Evolutionary conservation across 1,140 invertebrate species (phyloP), one percentile per base, ranked within the genome.

Genomic region (Littorina saxatilis): DNA sequence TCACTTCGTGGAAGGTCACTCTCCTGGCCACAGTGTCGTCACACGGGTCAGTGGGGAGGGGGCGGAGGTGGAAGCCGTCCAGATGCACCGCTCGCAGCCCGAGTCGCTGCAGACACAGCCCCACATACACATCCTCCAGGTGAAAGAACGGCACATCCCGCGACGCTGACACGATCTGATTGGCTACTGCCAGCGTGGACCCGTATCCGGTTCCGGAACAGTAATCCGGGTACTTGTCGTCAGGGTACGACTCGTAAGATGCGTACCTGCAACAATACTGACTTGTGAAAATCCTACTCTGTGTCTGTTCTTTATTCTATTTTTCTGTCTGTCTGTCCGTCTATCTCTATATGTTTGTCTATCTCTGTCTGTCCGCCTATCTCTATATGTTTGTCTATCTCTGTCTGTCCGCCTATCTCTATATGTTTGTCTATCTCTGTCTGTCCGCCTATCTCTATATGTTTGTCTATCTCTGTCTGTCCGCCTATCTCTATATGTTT

Each of bases 61-160:
- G 11, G 27, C 17, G n/a, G 74, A 84, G 80, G 32, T 20, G 52
- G 32, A 87, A 86, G 7, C 84, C 87, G 15, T 75, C 23, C 23
- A 87, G 47, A 39, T 84, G 82, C 3, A 84, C 29, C 0, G 87
- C 81, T 23, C 50, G 47, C 4, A 88, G 61, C 7, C 79, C 78
- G 1, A 88, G 73, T 76, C 81, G 73, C 50, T 80, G 68, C 15
- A 87, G 74, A 43, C 87, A 88, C 29, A 90, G 70, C 23, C 88
- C 88, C 15, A 92, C 82, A 82, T 92, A 93, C 15, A 92, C 91
- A 84, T 93, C 92, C 80, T 93, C 92, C 70, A 93, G 84, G 83
- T 89, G 88, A 66, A 93, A 90, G 70, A 90, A 90, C 0, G 91
- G 91, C 13, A 89, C 86, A 50, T 87, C 76, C 23, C 74, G 37